A percentile compares a stretch with the other conserved stretches of the same genome.
Conservation (phyloP, 2,113 vertebrate species). For the Ceyx cyanopectus region DNA sequence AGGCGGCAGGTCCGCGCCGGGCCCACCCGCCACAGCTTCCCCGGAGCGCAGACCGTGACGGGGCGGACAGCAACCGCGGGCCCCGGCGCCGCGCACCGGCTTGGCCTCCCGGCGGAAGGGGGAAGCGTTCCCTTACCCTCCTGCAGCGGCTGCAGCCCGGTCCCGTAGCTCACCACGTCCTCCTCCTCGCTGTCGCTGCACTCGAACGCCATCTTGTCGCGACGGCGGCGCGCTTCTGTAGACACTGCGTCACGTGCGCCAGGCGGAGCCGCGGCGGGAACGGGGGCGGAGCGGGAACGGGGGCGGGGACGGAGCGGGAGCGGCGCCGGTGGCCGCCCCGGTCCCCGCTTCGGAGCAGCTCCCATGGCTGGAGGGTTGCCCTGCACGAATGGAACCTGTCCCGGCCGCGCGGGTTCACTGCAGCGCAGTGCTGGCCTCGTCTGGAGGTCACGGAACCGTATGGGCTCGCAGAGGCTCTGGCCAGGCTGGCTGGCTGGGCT, state of each 20-base stretch:
- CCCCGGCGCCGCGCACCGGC: neutral
- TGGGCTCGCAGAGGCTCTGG: no score
- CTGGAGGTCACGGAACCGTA: no score
- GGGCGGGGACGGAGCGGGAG: neutral
- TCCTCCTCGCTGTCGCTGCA: constrained; percentile 81
- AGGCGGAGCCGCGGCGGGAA: no score
- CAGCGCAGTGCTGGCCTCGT: no score
- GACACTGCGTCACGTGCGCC: rapidly evolving
- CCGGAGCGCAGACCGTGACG: rapidly evolving
- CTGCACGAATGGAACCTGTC: no score
- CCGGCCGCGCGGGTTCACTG: neutral
- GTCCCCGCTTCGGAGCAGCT: no score
- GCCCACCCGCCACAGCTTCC: neutral
- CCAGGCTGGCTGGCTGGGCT: no score
- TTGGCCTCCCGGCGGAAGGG: no score
- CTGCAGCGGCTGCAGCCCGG: constrained; percentile 82
- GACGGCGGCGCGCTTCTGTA: neutral
- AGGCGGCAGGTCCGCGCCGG: rapidly evolving
- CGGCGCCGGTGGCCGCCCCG: neutral
- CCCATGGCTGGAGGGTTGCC: no score
- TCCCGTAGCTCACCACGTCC: constrained; percentile 85
- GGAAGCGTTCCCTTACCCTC: constrained; percentile 78
- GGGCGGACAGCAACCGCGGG: neutral
- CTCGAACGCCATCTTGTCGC: constrained; percentile 77
- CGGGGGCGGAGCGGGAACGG: neutral